phyloP scores from a whole-genome alignment of 2,113 vertebrate species.

The Mustelus asterias region DNA sequence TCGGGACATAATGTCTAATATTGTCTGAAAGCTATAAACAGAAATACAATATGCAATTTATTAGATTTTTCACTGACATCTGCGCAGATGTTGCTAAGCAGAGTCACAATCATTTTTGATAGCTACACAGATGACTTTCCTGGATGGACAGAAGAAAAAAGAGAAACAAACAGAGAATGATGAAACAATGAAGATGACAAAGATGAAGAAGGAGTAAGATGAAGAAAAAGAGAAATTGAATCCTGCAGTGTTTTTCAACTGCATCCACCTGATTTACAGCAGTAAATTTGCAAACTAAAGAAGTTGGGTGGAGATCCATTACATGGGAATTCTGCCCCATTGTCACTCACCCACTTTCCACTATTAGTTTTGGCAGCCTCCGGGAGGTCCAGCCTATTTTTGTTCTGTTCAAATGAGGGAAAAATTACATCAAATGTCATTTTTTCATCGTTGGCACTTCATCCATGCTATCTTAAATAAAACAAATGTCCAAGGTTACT shows the following conservation, averaged over 20 bases:
- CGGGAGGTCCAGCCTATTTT: background rate
- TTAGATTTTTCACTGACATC: background rate
- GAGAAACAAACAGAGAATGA: background rate
- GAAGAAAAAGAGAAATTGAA: background rate
- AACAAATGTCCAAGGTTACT: background rate
- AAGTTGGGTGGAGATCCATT: background rate
- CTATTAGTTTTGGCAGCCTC: background rate
- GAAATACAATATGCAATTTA: background rate
- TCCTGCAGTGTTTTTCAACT: background rate
- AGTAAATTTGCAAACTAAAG: background rate
- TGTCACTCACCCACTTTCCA: background rate
- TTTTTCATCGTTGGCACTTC: background rate
- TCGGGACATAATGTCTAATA: background rate
- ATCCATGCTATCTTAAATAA: background rate
- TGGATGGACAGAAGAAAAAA: background rate
- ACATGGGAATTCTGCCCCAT: background rate
- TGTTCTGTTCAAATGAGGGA: background rate
- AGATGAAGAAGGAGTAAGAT: too few species aligned
- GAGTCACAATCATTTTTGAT: background rate
- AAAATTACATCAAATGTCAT: background rate
- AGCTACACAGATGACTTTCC: background rate
- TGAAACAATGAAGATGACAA: background rate
- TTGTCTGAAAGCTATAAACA: background rate
- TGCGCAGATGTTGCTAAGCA: background rate
- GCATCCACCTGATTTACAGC: background rate